phyloP scores from a whole-genome alignment of 2,113 vertebrate genomes.

The Chrysochloris asiatica region DNA sequence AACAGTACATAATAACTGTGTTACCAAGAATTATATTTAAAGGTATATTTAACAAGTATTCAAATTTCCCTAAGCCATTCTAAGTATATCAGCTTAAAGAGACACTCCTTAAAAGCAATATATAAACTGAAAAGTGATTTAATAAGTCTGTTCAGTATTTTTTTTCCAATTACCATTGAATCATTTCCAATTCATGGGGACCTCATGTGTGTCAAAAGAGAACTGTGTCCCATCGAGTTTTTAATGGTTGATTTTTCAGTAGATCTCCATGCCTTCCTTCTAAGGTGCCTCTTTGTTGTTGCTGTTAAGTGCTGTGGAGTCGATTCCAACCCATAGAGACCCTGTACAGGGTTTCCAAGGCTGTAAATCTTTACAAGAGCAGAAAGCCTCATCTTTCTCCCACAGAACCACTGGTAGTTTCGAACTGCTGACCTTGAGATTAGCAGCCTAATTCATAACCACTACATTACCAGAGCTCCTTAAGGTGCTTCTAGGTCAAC shows the following conservation, averaged over 20 bases:
- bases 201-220: not conserved
- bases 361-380: no score
- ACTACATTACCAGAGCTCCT: no score
- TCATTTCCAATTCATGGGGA: not conserved
- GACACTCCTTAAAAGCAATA: not conserved
- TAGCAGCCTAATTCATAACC: no score
- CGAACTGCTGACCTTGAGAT: no score
- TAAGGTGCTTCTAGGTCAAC: not conserved
- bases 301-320: no score
- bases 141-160: not conserved
- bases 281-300: not conserved
- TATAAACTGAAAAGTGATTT: not conserved
- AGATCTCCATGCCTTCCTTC: not conserved
- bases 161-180: not conserved
- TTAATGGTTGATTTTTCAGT: not conserved
- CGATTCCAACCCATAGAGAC: no score
- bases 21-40: constrained; percentile 32
- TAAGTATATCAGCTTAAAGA: not conserved
- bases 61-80: not conserved
- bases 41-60: not conserved
- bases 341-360: no score
- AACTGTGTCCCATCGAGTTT: not conserved
- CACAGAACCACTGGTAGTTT: no score
- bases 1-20: not conserved
- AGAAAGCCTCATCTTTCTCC: no score